These are phyloP conservation scores for Hylia prasina DNA, from an alignment of 2,113 vertebrate genomes.

Conservation along the genomic window DNA sequence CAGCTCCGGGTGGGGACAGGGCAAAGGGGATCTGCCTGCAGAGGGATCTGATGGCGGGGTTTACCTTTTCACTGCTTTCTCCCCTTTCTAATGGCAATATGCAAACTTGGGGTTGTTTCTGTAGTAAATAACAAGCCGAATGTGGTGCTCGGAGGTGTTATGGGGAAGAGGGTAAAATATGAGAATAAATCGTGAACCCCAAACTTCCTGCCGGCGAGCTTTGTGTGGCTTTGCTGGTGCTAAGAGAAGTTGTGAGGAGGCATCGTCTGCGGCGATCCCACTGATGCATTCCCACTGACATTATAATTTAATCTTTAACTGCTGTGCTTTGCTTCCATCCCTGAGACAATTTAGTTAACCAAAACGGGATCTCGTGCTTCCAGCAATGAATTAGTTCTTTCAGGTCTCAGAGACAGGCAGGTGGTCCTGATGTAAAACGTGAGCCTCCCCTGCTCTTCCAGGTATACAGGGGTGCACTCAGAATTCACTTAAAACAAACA, in stretches of 20 bases:
- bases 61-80: accelerated
- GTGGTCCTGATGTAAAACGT: not conserved
- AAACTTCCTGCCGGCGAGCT: not conserved
- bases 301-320: not conserved
- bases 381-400: not conserved
- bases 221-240: not conserved
- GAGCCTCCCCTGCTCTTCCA: not conserved
- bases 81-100: not conserved
- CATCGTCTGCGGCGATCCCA: not conserved
- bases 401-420: not conserved
- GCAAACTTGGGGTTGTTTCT: not conserved
- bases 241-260: not conserved
- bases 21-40: not conserved
- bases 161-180: not conserved
- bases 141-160: not conserved
- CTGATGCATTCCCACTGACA: not conserved
- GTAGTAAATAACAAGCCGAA: accelerated
- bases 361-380: accelerated
- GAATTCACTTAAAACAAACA: not conserved
- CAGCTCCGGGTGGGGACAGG: not conserved
- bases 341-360: not conserved
- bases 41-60: not conserved
- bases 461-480: not conserved
- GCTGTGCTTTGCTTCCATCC: not conserved
- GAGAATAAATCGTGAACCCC: not conserved